Evolutionary conservation across 2,888 invertebrate genomes (phyloP), one percentile per base, ranked within the genome.

Genomic region (Volucella zonaria): DNA sequence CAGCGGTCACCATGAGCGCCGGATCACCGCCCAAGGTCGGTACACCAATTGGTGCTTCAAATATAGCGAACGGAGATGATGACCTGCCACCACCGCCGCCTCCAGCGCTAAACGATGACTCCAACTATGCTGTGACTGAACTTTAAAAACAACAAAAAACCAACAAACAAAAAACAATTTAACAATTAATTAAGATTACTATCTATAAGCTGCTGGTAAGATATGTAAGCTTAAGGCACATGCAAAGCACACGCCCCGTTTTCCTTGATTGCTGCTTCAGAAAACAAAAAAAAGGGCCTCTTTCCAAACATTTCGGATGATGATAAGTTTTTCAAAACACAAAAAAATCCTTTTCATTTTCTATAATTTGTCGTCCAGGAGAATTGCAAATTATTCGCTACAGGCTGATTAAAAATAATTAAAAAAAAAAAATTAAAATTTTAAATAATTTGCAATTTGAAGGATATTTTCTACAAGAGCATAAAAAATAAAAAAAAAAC

Each of bases 71-170:
- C 42, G 88, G 87, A 67, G 90, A 90, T 62, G 90, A 90, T 78
- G 89, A 89, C 85, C 89, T 90, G 71, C 89, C 90, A 86, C 91
- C 91, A 49, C 91, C 91, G 73, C 91, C 91, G 38, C 90, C 90
- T 82, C 91, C 91, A 74, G 90, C 91, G 87, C 90, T 92, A 87
- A 92, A 91, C 86, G 92, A 92, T 77, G 92, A 92, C 67, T 92
- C 92, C 67, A 92, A 92, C 87, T 92, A 92, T 88, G 92, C 92
- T 83, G 92, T 92, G 74, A 92, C 92, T 70, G 92, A 92, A 89
- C 90, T 92, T 87, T 92, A 92, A 82, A 62, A 74, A 64, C 78
- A 70, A 71, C 67, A 74, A 52, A 71, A 67, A 58, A 68, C 76
- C 75, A 49, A 61, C 18, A 75, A 43, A 66, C 73, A 9, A 56